phyloP scores from a whole-genome alignment of 1,140 invertebrate species.

The Gryon sp. region DNA sequence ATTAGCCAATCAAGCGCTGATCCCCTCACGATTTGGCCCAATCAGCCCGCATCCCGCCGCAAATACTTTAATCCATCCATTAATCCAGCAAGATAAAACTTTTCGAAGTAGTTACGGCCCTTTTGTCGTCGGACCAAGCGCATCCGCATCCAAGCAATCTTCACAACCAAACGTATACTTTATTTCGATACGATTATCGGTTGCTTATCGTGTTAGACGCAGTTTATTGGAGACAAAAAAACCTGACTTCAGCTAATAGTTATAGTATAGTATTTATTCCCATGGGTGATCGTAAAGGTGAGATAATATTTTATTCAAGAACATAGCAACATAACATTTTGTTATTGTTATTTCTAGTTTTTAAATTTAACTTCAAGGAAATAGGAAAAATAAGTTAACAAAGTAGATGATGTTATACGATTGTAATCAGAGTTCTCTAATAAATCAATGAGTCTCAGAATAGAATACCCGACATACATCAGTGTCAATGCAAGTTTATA shows the following conservation, averaged over 20 bases:
- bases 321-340: no score
- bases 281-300: no score
- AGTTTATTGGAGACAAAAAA: no score
- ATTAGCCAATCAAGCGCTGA: constrained; percentile 80
- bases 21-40: constrained; percentile 75
- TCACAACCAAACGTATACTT: constrained; percentile 36
- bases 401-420: constrained; percentile 5
- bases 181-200: constrained; percentile 45
- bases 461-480: constrained; percentile 22
- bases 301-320: no score
- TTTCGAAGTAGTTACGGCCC: constrained; percentile 74
- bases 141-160: constrained; percentile 32
- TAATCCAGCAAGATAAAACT: constrained; percentile 79
- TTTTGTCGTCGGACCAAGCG: constrained; percentile 74
- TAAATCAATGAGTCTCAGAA: constrained; percentile 16
- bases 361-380: no score
- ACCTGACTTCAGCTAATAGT: no score
- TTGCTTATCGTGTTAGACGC: constrained; percentile 52
- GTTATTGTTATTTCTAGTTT: no score
- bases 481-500: constrained; percentile 32
- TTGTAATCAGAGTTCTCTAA: constrained; percentile 11
- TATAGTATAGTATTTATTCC: no score
- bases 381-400: not conserved
- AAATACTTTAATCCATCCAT: constrained; percentile 80
- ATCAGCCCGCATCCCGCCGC: constrained; percentile 76